Conservation (phyloP, 2,113 vertebrate species). For the Polypterus bichir region DNA sequence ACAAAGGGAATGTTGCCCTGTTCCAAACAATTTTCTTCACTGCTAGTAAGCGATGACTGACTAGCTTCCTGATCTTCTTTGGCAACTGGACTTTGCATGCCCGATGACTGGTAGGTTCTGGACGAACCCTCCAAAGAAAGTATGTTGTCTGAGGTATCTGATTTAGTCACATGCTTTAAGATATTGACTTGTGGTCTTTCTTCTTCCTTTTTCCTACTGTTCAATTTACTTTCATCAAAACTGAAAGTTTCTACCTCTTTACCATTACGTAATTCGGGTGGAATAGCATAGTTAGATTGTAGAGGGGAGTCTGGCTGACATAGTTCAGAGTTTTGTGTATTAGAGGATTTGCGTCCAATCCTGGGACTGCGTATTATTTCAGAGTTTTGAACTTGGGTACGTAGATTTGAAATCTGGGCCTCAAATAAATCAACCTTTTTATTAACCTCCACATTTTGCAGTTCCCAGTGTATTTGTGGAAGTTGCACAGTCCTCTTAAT, state of each 20-base stretch:
- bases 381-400: slow-evolving; percentile 54
- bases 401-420: slow-evolving; percentile 68
- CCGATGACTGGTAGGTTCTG: slow-evolving; percentile 4
- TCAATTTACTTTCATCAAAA: slow-evolving; percentile 4
- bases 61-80: slow-evolving; percentile 12
- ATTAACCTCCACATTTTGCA: slow-evolving; percentile 85
- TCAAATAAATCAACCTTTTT: slow-evolving; percentile 85
- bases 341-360: slow-evolving; percentile 33
- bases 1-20: slow-evolving; percentile 63
- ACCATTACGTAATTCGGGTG: slow-evolving; percentile 19
- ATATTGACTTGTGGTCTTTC: slow-evolving; percentile 19
- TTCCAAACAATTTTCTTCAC: slow-evolving; percentile 10
- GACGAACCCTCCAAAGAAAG: slow-evolving; percentile 7
- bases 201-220: slow-evolving; percentile 14
- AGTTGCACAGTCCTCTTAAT: slow-evolving; percentile 53
- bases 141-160: slow-evolving; percentile 12
- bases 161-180: slow-evolving; percentile 16
- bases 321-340: slow-evolving; percentile 9
- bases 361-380: slow-evolving; percentile 62
- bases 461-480: slow-evolving; percentile 58
- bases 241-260: slow-evolving; percentile 13
- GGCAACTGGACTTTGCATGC: slow-evolving; percentile 9
- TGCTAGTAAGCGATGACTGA: background rate
- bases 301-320: slow-evolving; percentile 20
- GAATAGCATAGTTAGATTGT: slow-evolving; percentile 13